Base-by-base conservation (phyloP, 2,797 vertebrate genomes). In the Champsocephalus gunnari region DNA sequence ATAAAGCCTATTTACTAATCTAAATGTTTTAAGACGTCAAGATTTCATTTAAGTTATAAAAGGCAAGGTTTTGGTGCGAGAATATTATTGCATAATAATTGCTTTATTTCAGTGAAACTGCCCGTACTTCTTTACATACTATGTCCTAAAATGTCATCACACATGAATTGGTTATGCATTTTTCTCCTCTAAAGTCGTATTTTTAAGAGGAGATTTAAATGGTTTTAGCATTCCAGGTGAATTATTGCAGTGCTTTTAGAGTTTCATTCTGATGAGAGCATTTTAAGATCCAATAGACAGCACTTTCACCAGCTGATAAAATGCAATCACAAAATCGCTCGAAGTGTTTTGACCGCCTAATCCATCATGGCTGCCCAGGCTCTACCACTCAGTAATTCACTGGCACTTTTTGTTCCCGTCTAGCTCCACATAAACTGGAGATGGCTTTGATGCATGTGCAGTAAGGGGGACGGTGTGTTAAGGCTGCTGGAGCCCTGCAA, bases 41-140 rank as follows among this genome's bases (percentile, higher is more conserved):
- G 48, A 51, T 12, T 17, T 43, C 34, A 69, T 47, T 65, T 41
- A 28, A 48, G n/a, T 14, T 2, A n/a, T n/a, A 53, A 55, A 21
- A 50, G 45, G 10, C 12, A 32, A 48, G 3, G 1, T 59, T 60
- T 54, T 50, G 7, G 11, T n/a, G 12, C 54, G 34, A 44, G 28
- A 68, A 6, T 17, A 21, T 54, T 54, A 17, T 61, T 65, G 12
- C 44, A 66, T 50, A 49, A 32, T 38, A 56, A 50, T 43, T 67
- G 3, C 19, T 50, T 44, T 47, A 62, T 65, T 59, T 59, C 17
- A 53, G 24, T 41, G 6, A 4, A 57, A 4, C 51, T 12, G n/a
- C 24, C 47, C 8, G 61, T 9, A 12, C 10, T 51, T 45, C 14
- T 48, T 47, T 28, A 28, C 19, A 54, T 41, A 21, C 67, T 53